Conservation (phyloP, 2,888 invertebrate genomes). For the Phengaris alcon region DNA sequence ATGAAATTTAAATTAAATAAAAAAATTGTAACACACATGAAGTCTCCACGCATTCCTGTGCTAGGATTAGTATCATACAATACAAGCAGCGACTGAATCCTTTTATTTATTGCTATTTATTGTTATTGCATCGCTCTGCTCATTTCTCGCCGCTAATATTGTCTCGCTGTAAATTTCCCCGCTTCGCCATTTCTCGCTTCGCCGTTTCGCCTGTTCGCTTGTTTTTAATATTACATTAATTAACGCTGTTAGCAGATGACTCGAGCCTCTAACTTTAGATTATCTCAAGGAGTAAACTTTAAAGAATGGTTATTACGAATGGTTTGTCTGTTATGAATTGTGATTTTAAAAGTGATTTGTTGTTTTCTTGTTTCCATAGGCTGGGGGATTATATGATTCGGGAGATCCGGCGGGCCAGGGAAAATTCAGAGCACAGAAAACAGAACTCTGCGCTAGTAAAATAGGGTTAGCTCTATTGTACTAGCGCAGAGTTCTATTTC, state of each 20-base stretch:
- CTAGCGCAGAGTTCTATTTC: too few relatives aligned
- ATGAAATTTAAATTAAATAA: too few relatives aligned
- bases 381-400: too few relatives aligned
- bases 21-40: neutral
- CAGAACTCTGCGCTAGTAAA: too few relatives aligned
- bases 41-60: conserved; percentile 53
- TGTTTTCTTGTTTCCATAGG: neutral
- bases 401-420: too few relatives aligned
- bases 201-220: conserved; percentile 52
- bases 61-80: conserved; percentile 78
- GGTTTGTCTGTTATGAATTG: neutral
- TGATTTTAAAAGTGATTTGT: neutral
- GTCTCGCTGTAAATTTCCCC: conserved; percentile 74
- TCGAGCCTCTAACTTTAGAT: conserved; percentile 38
- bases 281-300: conserved; percentile 5
- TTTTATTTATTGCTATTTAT: conserved; percentile 81
- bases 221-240: conserved; percentile 73
- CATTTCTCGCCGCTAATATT: conserved; percentile 76
- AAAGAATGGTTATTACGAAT: neutral
- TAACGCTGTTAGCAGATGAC: conserved; percentile 57
- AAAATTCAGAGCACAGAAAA: too few relatives aligned
- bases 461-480: too few relatives aligned
- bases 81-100: conserved; percentile 80
- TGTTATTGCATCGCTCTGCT: conserved; percentile 77
- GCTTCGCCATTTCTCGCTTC: conserved; percentile 52